phyloP scores from a whole-genome alignment of 2,113 vertebrate species.

The Ceratotherium simum region DNA sequence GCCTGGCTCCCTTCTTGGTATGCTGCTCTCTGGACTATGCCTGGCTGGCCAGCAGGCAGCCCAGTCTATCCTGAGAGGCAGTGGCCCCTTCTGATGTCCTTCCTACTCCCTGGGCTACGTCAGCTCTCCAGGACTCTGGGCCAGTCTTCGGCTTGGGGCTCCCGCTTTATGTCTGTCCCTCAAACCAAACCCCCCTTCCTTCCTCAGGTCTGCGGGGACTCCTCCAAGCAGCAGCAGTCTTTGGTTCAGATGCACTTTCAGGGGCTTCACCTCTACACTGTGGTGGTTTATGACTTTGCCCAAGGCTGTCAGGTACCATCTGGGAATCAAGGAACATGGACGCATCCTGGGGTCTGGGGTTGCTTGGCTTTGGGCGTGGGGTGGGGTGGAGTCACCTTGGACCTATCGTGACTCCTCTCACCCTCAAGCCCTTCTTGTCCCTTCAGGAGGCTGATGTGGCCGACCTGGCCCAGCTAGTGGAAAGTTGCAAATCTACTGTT shows the following conservation, averaged over 20 bases:
- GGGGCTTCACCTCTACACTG: conserved; percentile 89
- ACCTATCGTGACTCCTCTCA: not conserved
- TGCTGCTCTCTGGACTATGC: not conserved
- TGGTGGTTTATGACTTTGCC: conserved; percentile 87
- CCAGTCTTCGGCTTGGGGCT: not conserved
- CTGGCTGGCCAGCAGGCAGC: not conserved
- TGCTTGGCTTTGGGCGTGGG: not conserved
- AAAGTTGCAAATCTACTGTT: conserved; percentile 83
- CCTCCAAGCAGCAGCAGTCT: conserved; percentile 76
- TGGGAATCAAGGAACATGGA: not conserved
- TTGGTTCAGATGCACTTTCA: conserved; percentile 89
- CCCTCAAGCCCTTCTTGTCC: conserved; percentile 45
- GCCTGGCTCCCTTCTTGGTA: rapidly evolving
- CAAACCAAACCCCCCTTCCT: not conserved
- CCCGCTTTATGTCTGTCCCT: not conserved
- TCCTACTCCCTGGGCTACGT: not conserved
- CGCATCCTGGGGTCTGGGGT: not conserved
- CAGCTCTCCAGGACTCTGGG: not conserved
- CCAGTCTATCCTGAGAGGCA: not conserved
- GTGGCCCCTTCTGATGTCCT: not conserved
- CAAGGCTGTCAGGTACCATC: conserved; percentile 88
- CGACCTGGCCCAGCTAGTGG: conserved; percentile 65
- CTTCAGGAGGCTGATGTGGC: conserved; percentile 76
- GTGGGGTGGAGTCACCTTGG: not conserved
- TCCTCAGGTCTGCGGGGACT: conserved; percentile 73